Evolutionary conservation across 2,888 invertebrate species (phyloP).

Genomic region (Dilophus febrilis): DNA sequence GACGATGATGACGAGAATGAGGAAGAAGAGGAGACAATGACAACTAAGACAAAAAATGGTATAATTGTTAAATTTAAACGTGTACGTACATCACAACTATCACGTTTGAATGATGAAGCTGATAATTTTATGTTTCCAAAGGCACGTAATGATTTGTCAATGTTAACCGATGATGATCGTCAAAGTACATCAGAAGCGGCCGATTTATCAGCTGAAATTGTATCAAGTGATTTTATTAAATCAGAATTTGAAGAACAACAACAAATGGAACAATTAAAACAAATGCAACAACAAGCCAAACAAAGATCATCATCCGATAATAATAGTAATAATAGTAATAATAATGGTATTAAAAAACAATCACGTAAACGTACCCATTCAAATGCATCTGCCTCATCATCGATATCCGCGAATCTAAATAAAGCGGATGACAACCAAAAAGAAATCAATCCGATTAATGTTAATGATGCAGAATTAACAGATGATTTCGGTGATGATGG

Average conservation of each 20-base stretch:
- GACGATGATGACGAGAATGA: slow-evolving; percentile 12
- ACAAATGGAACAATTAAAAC: neutral
- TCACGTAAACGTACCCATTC: too few relatives aligned
- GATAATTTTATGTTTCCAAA: slow-evolving; percentile 75
- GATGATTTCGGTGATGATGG: too few relatives aligned
- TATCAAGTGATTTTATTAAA: slow-evolving; percentile 8
- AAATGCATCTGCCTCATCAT: too few relatives aligned
- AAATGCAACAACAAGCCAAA: neutral
- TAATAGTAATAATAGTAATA: too few relatives aligned
- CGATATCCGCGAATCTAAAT: neutral
- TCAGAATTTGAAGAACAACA: slow-evolving; percentile 7
- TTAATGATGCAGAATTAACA: too few relatives aligned
- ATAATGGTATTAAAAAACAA: too few relatives aligned
- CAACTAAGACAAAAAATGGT: too few relatives aligned
- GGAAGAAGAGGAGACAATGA: slow-evolving; percentile 11
- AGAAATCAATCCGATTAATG: too few relatives aligned
- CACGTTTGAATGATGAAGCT: slow-evolving; percentile 65
- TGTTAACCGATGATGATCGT: slow-evolving; percentile 32
- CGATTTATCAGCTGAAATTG: slow-evolving; percentile 24
- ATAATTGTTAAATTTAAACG: slow-evolving; percentile 61
- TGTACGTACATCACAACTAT: slow-evolving; percentile 53
- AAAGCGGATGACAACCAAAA: neutral
- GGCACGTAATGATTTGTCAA: slow-evolving; percentile 36
- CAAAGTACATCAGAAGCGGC: slow-evolving; percentile 28
- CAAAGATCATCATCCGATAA: neutral